These are phyloP conservation scores for Oligia latruncula DNA, from an alignment of 2,888 invertebrate genomes.

Conservation along the genomic window DNA sequence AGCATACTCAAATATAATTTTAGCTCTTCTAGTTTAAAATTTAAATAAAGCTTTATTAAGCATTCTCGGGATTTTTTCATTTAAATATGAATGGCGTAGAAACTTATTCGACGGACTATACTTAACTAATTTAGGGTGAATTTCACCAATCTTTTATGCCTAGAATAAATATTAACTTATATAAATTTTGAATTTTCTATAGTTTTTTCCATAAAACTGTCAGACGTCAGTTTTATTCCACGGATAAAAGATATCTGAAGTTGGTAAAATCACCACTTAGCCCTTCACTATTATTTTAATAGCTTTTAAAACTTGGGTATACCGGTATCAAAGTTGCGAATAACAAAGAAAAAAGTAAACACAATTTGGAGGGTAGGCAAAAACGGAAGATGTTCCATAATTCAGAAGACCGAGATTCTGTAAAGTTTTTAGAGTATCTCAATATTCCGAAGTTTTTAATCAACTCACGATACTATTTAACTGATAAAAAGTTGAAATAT, in stretches of 20 bases:
- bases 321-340: neutral
- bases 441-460: neutral
- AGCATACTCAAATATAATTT: neutral
- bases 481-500: neutral
- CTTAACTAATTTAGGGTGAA: too few relatives aligned
- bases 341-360: neutral
- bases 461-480: neutral
- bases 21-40: neutral
- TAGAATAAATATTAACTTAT: too few relatives aligned
- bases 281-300: neutral
- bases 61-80: neutral
- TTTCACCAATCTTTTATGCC: too few relatives aligned
- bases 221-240: too few relatives aligned
- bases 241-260: too few relatives aligned
- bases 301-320: neutral
- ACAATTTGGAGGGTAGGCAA: neutral
- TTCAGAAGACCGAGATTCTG: neutral
- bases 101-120: neutral
- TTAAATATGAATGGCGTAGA: neutral
- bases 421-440: constrained; percentile 3
- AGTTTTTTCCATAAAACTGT: too few relatives aligned
- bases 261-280: too few relatives aligned
- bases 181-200: too few relatives aligned
- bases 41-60: neutral
- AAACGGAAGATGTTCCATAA: neutral